Evolutionary conservation across 2,888 invertebrate species (phyloP).

Genomic region (Eristalis arbustorum): DNA sequence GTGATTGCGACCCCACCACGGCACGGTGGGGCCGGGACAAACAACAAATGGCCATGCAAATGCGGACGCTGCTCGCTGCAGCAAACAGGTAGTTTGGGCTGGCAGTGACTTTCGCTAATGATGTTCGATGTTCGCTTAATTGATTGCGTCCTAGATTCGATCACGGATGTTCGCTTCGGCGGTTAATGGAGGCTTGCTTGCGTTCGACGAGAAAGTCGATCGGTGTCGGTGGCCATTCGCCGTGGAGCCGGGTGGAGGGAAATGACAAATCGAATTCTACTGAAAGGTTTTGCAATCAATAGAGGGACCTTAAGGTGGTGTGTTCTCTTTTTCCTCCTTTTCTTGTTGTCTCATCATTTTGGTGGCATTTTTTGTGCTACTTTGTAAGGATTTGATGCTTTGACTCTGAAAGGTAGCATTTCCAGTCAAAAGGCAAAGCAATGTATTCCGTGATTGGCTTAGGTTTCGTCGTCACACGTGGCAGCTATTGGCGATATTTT

Average conservation of each 20-base stretch:
- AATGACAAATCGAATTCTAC: not conserved
- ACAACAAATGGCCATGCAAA: conserved; percentile 27
- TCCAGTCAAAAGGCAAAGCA: too few relatives aligned
- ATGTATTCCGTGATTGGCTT: too few relatives aligned
- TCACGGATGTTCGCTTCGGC: conserved; percentile 40
- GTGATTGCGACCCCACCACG: conserved; percentile 47
- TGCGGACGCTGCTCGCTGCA: conserved; percentile 18
- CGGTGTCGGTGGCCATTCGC: not conserved
- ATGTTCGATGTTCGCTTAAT: conserved; percentile 62
- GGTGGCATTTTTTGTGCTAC: too few relatives aligned
- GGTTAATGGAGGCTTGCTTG: conserved; percentile 21
- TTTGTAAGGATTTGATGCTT: too few relatives aligned
- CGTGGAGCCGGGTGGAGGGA: not conserved
- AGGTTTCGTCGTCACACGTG: too few relatives aligned
- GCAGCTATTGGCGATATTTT: too few relatives aligned
- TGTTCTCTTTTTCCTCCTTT: too few relatives aligned
- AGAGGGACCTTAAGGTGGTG: not conserved
- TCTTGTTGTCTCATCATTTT: too few relatives aligned
- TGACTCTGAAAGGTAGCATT: too few relatives aligned
- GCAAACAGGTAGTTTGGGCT: conserved; percentile 20
- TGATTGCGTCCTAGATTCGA: conserved; percentile 68
- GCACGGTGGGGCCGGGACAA: conserved; percentile 24
- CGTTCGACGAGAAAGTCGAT: conserved; percentile 31
- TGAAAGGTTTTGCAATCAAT: not conserved
- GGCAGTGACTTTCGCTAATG: conserved; percentile 50